phyloP scores from a whole-genome alignment of 1,140 invertebrate genomes.

The Bombus difficillimus region DNA sequence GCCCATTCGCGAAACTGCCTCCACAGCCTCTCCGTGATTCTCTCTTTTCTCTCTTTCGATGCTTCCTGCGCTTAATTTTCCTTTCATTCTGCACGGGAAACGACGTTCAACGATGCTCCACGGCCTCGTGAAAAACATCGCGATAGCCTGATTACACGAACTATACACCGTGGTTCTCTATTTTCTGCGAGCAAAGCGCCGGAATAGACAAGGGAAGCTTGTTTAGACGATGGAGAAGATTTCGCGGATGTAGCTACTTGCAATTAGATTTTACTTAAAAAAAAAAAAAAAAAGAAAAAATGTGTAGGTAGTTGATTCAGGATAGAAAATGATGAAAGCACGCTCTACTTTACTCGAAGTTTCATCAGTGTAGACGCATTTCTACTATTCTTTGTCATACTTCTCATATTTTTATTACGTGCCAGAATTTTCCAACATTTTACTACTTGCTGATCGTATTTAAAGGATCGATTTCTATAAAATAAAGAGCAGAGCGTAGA shows the following conservation, averaged over 20 bases:
- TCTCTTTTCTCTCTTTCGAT: background rate
- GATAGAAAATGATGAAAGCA: no score
- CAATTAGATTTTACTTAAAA: background rate
- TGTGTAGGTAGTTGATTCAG: no score
- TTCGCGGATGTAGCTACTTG: background rate
- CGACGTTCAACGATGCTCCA: constrained; percentile 4
- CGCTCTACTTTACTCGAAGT: no score
- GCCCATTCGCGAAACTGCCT: constrained; percentile 58
- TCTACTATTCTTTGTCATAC: no score
- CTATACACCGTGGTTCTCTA: background rate
- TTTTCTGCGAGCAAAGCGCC: background rate
- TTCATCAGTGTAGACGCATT: no score
- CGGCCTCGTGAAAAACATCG: constrained; percentile 26
- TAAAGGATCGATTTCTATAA: no score
- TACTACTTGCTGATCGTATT: no score
- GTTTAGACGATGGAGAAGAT: background rate
- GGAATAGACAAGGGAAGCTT: background rate
- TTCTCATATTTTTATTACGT: no score
- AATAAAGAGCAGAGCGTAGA: no score
- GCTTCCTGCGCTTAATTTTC: constrained; percentile 40
- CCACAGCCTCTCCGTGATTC: background rate
- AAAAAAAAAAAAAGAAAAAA: background rate
- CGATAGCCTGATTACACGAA: constrained; percentile 22
- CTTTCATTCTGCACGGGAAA: constrained; percentile 32
- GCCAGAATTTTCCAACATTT: no score